Evolutionary conservation across 2,888 invertebrate species (phyloP).

Genomic region (Taenaris catops): DNA sequence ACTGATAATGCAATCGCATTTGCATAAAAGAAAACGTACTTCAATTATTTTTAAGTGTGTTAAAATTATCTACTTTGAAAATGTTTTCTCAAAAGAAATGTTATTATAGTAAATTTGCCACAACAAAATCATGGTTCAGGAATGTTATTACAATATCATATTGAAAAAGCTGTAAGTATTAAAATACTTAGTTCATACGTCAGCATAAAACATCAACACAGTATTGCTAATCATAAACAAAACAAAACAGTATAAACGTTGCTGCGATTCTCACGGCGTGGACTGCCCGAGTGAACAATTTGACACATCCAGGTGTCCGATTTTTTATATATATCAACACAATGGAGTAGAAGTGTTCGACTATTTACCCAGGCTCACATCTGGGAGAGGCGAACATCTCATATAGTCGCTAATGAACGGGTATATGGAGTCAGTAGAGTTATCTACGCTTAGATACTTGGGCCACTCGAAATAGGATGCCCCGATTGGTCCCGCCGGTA

Average conservation of each 20-base stretch:
- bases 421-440: constrained; percentile 26
- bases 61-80: too few relatives aligned
- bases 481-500: too few relatives aligned
- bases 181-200: constrained; percentile 1
- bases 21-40: too few relatives aligned
- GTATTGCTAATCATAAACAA: constrained; percentile 31
- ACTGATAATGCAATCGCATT: too few relatives aligned
- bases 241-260: constrained; percentile 26
- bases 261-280: constrained; percentile 63
- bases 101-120: too few relatives aligned
- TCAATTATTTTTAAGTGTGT: too few relatives aligned
- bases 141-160: too few relatives aligned
- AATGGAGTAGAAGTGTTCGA: constrained; percentile 52
- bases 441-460: constrained; percentile 28
- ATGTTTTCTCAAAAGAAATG: too few relatives aligned
- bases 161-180: too few relatives aligned
- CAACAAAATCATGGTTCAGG: too few relatives aligned
- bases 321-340: constrained; percentile 64
- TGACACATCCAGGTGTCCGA: constrained; percentile 78
- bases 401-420: constrained; percentile 65
- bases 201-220: constrained; percentile 24
- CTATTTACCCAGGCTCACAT: constrained; percentile 66
- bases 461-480: constrained; percentile 40
- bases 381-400: constrained; percentile 75
- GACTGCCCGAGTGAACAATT: constrained; percentile 71